Percentiles rank a stretch among this genome's conserved stretches.
These are phyloP conservation scores for Trididemnum miniatum DNA, from an alignment of 23 tunicate genomes.

Conservation along the genomic window DNA sequence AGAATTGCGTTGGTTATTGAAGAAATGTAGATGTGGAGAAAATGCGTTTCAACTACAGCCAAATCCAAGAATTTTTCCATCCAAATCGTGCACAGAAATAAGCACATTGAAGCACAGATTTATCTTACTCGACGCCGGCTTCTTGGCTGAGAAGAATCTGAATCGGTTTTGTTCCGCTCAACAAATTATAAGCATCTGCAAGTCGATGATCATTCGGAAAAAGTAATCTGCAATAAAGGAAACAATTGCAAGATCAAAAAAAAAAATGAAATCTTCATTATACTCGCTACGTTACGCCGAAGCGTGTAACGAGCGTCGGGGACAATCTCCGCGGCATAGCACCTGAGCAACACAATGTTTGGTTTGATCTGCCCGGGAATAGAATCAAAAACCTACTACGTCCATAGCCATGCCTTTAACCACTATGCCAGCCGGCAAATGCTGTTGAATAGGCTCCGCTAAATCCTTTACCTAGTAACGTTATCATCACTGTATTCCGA, in stretches of 20 bases:
- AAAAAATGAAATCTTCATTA: not conserved
- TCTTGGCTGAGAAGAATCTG: slow-evolving; percentile 45
- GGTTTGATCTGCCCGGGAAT: no score
- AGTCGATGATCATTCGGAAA: slow-evolving; percentile 94
- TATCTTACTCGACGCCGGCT: slow-evolving; percentile 63
- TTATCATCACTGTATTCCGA: slow-evolving; percentile 14
- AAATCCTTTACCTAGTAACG: slow-evolving; percentile 32
- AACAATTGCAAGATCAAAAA: not conserved
- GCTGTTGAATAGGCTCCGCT: no score
- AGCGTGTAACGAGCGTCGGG: not conserved
- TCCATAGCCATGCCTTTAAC: no score
- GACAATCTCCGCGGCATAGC: not conserved
- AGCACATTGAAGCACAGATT: no score
- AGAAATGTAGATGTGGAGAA: no score
- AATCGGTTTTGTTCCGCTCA: slow-evolving; percentile 42
- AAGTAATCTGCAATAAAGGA: slow-evolving; percentile 42
- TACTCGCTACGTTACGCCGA: not conserved
- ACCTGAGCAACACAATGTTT: not conserved
- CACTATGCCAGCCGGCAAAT: no score
- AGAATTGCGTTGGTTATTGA: no score
- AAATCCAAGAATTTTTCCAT: no score
- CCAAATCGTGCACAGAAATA: no score
- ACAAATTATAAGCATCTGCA: slow-evolving; percentile 65
- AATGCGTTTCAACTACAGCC: no score
- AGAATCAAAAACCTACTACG: no score